These are phyloP conservation scores for Parambassis ranga DNA, from an alignment of 2,797 vertebrate genomes.

Conservation along the genomic window DNA sequence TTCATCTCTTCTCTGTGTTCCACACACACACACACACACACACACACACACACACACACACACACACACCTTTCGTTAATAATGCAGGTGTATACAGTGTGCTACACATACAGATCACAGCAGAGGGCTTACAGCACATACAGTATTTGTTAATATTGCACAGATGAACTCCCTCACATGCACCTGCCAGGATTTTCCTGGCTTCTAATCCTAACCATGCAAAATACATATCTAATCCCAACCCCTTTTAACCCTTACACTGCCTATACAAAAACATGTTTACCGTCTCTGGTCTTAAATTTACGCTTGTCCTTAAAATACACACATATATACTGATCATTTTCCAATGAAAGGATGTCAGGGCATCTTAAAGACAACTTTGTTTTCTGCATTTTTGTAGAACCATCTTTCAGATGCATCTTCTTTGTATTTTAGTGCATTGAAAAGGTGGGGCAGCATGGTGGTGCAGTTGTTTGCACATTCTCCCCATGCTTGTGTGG, in stretches of 20 bases:
- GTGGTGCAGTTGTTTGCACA: too few relatives aligned
- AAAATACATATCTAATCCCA: background rate
- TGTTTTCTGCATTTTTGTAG: too few relatives aligned
- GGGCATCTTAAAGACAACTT: too few relatives aligned
- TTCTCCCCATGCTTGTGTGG: too few relatives aligned
- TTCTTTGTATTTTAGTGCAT: too few relatives aligned
- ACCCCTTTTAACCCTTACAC: background rate
- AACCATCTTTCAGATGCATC: too few relatives aligned
- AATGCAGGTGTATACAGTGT: conserved; percentile 38
- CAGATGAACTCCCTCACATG: background rate
- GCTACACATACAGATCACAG: conserved; percentile 38
- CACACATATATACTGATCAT: background rate
- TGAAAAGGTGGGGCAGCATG: too few relatives aligned
- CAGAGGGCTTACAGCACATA: background rate
- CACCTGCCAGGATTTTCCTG: background rate
- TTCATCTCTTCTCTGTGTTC: conserved; percentile 8
- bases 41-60: too few relatives aligned
- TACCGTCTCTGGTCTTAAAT: background rate
- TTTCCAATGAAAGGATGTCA: too few relatives aligned
- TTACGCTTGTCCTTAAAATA: background rate
- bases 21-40: background rate
- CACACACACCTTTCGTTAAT: conserved; percentile 38
- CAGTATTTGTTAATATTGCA: background rate
- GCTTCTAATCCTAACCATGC: background rate
- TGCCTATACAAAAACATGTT: background rate